Evolutionary conservation across 2,113 vertebrate species (phyloP), one percentile per base, ranked within the genome.

Genomic region (Nycticorax nycticorax): DNA sequence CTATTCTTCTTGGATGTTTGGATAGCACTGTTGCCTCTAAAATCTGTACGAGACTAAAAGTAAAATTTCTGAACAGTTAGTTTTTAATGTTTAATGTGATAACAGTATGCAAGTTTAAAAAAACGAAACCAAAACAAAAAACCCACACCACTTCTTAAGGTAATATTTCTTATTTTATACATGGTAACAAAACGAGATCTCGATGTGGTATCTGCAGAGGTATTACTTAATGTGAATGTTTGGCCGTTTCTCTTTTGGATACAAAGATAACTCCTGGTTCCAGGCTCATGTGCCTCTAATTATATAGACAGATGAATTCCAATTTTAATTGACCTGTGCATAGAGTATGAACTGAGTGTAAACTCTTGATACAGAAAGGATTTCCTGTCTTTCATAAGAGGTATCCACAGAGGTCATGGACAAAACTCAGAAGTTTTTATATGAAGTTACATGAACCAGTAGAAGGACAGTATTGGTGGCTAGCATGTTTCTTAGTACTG

Each of bases 201-300:
- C 72, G 24, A 10, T 82, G 53, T 41, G 32, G 14, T 87, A 53
- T 82, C 39, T 87, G 24, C 35, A 55, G 67, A 83, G 66, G 12
- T 88, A 39, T 69, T 73, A 43, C 50, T 93, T 88, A 41, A 56
- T 53, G 37, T 64, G 37, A 33, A 62, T 76, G 30, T 32, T 72
- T 74, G 92, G 39, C 72, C 72, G 27, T 93, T 91, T 93, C 47
- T 90, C 30, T 71, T 83, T 71, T 81, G 92, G 68, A 81, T 91
- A 48, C 32, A 43, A 96, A 91, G 48, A 33, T 67, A 81, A 68
- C 37, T 93, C 16, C 64, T 91, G 27, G 23, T 92, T 95, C 73
- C 60, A 94, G 27, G 73, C 64, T 95, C 21, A 43, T 75, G 28
- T 86, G 72, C 52, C 41, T 95, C 26, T 90, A 77, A 69, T 91